Percentiles rank a stretch among this genome's conserved stretches.
phyloP scores from a whole-genome alignment of 2,797 vertebrate species.

The Smutsia temminckii region DNA sequence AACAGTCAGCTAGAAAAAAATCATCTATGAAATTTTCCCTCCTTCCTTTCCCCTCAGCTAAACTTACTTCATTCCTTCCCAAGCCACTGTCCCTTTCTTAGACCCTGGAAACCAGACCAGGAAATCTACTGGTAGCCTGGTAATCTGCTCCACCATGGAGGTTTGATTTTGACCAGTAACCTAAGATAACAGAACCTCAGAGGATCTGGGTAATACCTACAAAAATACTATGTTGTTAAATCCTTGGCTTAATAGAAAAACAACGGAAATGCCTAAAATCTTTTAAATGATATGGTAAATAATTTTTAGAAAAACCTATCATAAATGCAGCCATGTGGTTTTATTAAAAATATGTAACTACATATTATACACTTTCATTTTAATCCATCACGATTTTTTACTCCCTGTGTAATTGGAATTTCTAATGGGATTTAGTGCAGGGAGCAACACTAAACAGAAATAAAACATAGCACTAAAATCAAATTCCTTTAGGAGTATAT shows the following conservation, averaged over 20 bases:
- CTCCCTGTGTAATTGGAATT: slow-evolving; percentile 54
- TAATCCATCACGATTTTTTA: slow-evolving; percentile 46
- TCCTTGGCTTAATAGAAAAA: background rate
- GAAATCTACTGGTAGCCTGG: background rate
- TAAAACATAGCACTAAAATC: slow-evolving; percentile 39
- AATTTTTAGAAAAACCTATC: background rate
- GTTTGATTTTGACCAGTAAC: background rate
- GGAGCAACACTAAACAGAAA: slow-evolving; percentile 44
- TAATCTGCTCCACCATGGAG: background rate
- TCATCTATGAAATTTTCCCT: background rate
- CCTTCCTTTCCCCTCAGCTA: background rate
- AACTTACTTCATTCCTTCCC: background rate
- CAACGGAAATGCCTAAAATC: background rate
- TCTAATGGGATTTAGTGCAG: slow-evolving; percentile 34
- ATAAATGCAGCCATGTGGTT: background rate
- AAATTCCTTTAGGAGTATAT: slow-evolving; percentile 65
- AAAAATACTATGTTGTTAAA: background rate
- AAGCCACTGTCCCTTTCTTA: background rate
- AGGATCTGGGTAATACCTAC: background rate
- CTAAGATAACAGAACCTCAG: background rate
- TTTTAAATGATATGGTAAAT: background rate
- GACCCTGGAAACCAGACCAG: background rate
- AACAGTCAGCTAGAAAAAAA: background rate
- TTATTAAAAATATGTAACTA: slow-evolving; percentile 42
- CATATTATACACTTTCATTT: slow-evolving; percentile 46